Conservation (phyloP, 2,797 vertebrate species). For the Morus bassanus region DNA sequence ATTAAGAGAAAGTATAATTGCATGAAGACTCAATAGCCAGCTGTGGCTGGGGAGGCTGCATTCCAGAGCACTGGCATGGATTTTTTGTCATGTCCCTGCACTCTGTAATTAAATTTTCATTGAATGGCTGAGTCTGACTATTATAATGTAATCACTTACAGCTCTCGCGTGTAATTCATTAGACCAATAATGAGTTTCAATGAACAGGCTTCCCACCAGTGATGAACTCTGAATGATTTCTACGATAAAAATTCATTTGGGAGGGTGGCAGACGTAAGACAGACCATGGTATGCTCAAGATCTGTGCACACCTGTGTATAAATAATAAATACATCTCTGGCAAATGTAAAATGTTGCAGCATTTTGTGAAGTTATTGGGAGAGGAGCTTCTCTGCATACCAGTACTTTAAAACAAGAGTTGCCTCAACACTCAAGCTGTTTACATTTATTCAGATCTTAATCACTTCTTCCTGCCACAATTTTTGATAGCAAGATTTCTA, state of each 20-base stretch:
- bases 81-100: conserved; percentile 17
- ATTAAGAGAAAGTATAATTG: neutral
- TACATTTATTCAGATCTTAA: neutral
- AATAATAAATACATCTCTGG: neutral
- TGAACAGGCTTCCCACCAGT: conserved; percentile 36
- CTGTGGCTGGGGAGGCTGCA: conserved; percentile 9
- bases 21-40: neutral
- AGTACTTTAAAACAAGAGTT: neutral
- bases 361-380: neutral
- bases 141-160: conserved; percentile 60
- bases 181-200: conserved; percentile 65
- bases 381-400: neutral
- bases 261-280: neutral
- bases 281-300: neutral
- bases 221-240: conserved; percentile 51
- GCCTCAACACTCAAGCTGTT: neutral
- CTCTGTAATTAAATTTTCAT: conserved; percentile 63
- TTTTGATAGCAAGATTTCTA: neutral
- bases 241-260: conserved; percentile 28
- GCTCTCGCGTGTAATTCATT: conserved; percentile 51
- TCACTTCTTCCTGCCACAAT: neutral
- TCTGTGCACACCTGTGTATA: neutral
- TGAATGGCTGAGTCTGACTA: conserved; percentile 54
- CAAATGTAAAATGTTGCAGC: neutral
- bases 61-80: conserved; percentile 23